Conservation (phyloP, 2,113 vertebrate genomes). For the Motacilla alba region DNA sequence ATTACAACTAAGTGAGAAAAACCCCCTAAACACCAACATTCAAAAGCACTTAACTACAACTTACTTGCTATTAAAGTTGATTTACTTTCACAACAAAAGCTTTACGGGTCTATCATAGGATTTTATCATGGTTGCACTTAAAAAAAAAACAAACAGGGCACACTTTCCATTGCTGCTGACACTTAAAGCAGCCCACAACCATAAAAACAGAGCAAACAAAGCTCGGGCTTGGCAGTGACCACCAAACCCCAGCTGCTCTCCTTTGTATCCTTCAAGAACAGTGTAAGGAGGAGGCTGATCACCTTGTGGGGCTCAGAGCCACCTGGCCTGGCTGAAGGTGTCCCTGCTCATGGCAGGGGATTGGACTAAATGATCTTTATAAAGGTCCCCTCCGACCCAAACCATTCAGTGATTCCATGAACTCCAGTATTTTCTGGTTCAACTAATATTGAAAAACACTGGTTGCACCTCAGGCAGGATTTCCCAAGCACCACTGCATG, state of each 20-base stretch:
- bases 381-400: background rate
- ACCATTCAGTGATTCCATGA: background rate
- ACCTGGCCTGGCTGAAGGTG: background rate
- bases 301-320: background rate
- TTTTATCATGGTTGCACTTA: background rate
- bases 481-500: background rate
- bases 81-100: slow-evolving; percentile 15
- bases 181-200: background rate
- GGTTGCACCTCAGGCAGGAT: background rate
- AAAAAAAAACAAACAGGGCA: background rate
- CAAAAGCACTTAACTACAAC: background rate
- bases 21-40: background rate
- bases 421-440: background rate
- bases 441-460: background rate
- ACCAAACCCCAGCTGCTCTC: background rate
- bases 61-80: background rate
- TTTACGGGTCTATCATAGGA: background rate
- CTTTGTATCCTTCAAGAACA: background rate
- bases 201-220: background rate
- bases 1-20: background rate
- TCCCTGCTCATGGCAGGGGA: background rate
- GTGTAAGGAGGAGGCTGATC: background rate
- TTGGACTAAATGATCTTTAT: background rate
- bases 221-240: background rate
- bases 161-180: background rate